Conservation (phyloP, 1,140 invertebrate genomes). For the Plodia interpunctella region DNA sequence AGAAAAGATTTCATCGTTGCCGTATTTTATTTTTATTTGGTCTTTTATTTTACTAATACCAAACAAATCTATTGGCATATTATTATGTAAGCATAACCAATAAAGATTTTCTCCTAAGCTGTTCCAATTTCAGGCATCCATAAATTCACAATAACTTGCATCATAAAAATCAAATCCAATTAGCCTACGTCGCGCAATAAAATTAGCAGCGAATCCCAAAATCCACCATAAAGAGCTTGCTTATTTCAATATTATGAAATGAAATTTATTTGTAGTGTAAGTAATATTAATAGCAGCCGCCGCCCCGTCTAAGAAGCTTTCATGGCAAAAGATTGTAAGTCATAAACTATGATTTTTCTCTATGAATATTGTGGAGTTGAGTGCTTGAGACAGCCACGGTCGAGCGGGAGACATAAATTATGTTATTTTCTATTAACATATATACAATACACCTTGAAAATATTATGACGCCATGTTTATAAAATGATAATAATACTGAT, state of each 20-base stretch:
- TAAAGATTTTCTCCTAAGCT: not conserved
- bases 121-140: not conserved
- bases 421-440: constrained; percentile 35
- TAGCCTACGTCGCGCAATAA: constrained; percentile 18
- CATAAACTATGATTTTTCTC: constrained; percentile 71
- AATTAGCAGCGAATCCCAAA: constrained; percentile 21
- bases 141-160: not conserved
- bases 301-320: constrained; percentile 54
- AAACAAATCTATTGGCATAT: too few relatives aligned
- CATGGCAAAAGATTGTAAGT: constrained; percentile 55
- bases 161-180: constrained; percentile 10
- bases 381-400: constrained; percentile 45
- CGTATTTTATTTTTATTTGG: too few relatives aligned
- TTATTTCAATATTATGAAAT: constrained; percentile 54
- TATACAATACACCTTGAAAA: not conserved
- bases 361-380: constrained; percentile 58
- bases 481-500: not conserved
- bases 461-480: not conserved
- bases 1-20: too few relatives aligned
- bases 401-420: constrained; percentile 42
- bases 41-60: too few relatives aligned
- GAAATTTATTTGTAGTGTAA: constrained; percentile 60
- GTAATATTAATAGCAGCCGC: constrained; percentile 61
- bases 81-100: not conserved
- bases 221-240: constrained; percentile 18